These are phyloP conservation scores for Leptinotarsa haldemani DNA, from an alignment of 2,888 invertebrate genomes.

Conservation along the genomic window DNA sequence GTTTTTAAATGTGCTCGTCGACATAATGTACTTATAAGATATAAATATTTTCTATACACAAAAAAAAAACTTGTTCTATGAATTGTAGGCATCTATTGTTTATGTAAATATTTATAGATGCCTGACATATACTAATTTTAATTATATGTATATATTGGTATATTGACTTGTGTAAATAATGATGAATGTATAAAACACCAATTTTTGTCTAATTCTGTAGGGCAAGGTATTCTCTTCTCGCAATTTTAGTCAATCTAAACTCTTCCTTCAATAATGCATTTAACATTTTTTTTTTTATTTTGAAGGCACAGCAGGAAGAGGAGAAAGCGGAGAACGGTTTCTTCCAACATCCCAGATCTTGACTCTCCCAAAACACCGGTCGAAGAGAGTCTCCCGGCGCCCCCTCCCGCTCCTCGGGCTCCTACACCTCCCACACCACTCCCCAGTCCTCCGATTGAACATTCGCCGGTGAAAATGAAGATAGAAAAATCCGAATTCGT, in stretches of 20 bases:
- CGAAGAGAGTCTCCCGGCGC: slow-evolving; percentile 45
- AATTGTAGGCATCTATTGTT: no score
- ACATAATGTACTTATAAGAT: no score
- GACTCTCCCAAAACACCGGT: slow-evolving; percentile 39
- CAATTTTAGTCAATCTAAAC: background rate
- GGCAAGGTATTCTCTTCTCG: no score
- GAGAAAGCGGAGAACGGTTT: slow-evolving; percentile 58
- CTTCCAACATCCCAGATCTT: slow-evolving; percentile 50
- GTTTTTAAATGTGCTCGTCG: no score
- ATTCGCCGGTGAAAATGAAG: slow-evolving; percentile 41
- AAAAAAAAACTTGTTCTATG: no score
- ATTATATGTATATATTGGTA: no score
- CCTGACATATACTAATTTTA: no score
- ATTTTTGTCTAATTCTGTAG: no score
- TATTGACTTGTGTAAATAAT: no score
- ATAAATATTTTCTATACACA: no score
- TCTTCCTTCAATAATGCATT: background rate
- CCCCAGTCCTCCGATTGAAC: slow-evolving; percentile 20
- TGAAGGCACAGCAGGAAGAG: slow-evolving; percentile 50
- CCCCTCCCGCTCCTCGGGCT: slow-evolving; percentile 37
- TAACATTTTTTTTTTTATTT: slow-evolving; percentile 30
- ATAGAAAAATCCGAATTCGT: slow-evolving; percentile 37
- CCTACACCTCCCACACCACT: slow-evolving; percentile 32
- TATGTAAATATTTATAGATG: no score
- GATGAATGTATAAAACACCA: no score